Conservation (phyloP, 2,113 vertebrate species). For the Pygoscelis antarcticus region DNA sequence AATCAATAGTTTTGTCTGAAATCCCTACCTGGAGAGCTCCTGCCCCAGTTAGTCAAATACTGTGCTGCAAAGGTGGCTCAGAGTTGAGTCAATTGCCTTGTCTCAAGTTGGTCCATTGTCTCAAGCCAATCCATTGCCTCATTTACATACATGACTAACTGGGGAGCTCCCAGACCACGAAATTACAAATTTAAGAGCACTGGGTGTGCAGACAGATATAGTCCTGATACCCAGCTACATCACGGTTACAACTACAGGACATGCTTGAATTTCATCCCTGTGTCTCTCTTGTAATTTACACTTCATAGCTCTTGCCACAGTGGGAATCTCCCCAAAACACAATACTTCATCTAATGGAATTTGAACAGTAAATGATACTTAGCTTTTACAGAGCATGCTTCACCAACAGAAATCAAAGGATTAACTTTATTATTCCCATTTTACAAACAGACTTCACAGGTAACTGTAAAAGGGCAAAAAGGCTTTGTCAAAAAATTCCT, state of each 20-base stretch:
- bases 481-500: not conserved
- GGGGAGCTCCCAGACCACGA: not conserved
- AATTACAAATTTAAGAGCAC: not conserved
- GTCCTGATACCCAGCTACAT: not conserved
- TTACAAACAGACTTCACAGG: not conserved
- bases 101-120: not conserved
- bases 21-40: not conserved
- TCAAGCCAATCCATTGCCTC: not conserved
- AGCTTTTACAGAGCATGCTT: not conserved
- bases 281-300: not conserved
- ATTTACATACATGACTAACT: not conserved
- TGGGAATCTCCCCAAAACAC: not conserved
- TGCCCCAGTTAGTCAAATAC: not conserved
- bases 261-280: not conserved
- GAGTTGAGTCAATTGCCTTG: not conserved
- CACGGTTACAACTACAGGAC: not conserved
- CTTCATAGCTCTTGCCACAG: not conserved
- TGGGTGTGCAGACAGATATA: not conserved
- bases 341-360: not conserved
- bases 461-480: not conserved
- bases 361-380: not conserved
- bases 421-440: not conserved
- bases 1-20: not conserved
- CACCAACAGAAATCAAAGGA: not conserved
- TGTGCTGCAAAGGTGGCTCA: not conserved